Evolutionary conservation across 2,797 vertebrate species (phyloP).

Genomic region (Calcarius lapponicus): DNA sequence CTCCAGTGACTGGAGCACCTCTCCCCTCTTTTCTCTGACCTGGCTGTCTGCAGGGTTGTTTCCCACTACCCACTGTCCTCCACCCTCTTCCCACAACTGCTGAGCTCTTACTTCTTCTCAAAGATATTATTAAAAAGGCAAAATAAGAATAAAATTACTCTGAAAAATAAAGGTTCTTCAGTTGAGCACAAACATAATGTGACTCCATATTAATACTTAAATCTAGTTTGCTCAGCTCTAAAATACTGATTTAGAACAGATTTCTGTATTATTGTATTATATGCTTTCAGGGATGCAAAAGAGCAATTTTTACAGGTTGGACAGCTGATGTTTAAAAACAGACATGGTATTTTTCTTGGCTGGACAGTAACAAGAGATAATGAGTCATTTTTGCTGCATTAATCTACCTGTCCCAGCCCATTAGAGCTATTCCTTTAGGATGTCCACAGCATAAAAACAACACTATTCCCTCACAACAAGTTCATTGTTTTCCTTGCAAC

Average conservation of each 20-base stretch:
- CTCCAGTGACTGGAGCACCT: neutral
- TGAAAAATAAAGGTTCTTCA: neutral
- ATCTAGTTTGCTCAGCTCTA: neutral
- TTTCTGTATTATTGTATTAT: neutral
- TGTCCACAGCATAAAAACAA: neutral
- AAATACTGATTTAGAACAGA: neutral
- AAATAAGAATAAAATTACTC: neutral
- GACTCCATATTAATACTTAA: neutral
- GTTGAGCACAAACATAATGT: neutral
- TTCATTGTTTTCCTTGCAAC: neutral
- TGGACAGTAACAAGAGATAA: neutral
- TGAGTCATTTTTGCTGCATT: neutral
- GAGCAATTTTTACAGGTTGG: neutral
- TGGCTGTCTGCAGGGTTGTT: neutral
- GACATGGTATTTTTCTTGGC: neutral
- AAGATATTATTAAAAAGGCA: neutral
- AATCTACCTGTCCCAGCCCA: neutral
- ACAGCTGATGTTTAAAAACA: neutral
- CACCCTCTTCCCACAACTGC: neutral
- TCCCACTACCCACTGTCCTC: neutral
- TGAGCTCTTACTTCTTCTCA: neutral
- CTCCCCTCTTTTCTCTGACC: neutral
- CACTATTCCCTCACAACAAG: neutral
- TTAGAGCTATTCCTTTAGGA: neutral
- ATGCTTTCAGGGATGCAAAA: neutral